Evolutionary conservation across 2,888 invertebrate genomes (phyloP).

Genomic region (Lissonota sp.): DNA sequence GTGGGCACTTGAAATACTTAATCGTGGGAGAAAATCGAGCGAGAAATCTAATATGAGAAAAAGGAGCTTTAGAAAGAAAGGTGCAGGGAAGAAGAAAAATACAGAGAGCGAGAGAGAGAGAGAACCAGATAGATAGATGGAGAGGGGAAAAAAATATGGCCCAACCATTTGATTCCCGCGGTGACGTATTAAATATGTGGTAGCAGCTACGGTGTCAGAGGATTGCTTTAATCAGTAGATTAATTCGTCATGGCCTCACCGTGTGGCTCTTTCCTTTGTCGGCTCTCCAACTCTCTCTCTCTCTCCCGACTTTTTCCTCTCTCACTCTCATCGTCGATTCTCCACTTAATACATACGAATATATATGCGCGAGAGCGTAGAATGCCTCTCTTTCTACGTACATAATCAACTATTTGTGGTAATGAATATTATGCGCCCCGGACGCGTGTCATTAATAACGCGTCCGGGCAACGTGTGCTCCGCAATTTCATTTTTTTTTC

Average conservation of each 20-base stretch:
- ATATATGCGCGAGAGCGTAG: constrained; percentile 36
- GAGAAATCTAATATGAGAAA: background rate
- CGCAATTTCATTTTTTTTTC: constrained; percentile 59
- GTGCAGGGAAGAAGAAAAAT: background rate
- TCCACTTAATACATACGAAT: constrained; percentile 76
- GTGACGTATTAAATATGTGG: constrained; percentile 82
- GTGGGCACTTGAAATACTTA: constrained; percentile 20
- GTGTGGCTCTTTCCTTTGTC: constrained; percentile 81
- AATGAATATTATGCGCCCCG: constrained; percentile 82
- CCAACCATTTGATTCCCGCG: constrained; percentile 78
- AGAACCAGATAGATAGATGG: background rate
- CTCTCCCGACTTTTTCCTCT: constrained; percentile 5
- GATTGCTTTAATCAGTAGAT: constrained; percentile 83
- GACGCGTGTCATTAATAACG: constrained; percentile 82
- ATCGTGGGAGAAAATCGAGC: constrained; percentile 39
- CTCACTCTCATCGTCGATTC: constrained; percentile 29
- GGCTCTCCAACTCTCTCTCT: constrained; percentile 69
- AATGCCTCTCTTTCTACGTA: constrained; percentile 71
- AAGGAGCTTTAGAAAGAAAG: background rate
- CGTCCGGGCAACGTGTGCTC: constrained; percentile 65
- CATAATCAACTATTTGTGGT: constrained; percentile 83
- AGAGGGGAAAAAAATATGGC: constrained; percentile 19
- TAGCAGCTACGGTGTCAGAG: constrained; percentile 81
- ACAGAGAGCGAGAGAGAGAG: background rate
- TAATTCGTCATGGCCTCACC: constrained; percentile 82